A percentile compares a stretch with the other conserved stretches of the same genome.
Evolutionary conservation across 2,888 invertebrate species (phyloP).

Genomic region (Drosophila glabriapex): DNA sequence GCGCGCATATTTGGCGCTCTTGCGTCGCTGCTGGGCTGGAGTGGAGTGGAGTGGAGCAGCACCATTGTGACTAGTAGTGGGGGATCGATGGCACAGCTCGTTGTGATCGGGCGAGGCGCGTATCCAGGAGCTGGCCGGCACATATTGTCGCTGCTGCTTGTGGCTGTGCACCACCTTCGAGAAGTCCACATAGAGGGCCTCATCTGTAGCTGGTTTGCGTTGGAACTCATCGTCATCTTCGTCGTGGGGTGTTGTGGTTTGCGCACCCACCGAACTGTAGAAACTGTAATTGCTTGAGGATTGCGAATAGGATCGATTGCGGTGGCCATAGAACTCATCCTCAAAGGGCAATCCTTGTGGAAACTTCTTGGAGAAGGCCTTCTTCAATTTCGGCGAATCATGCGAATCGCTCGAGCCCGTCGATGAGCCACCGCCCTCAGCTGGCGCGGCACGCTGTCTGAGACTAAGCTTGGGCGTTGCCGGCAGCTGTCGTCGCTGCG

Average conservation of each 20-base stretch:
- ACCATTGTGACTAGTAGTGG: conserved; percentile 25
- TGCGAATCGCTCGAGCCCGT: conserved; percentile 83
- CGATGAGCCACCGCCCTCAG: conserved; percentile 72
- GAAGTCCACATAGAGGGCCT: conserved; percentile 85
- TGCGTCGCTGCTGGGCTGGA: conserved; percentile 69
- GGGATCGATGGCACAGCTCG: conserved; percentile 41
- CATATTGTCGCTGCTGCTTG: conserved; percentile 68
- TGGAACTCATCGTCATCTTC: conserved; percentile 82
- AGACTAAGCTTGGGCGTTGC: conserved; percentile 65
- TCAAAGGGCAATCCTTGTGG: conserved; percentile 85
- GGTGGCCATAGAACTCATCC: conserved; percentile 84
- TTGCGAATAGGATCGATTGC: conserved; percentile 84
- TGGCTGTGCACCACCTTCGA: conserved; percentile 83
- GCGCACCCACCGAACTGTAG: conserved; percentile 82
- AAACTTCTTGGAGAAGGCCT: conserved; percentile 85
- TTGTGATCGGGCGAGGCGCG: conserved; percentile 60
- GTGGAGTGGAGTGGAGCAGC: conserved; percentile 44
- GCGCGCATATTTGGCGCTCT: conserved; percentile 73
- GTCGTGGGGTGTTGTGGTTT: conserved; percentile 63
- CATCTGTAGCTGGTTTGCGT: conserved; percentile 85
- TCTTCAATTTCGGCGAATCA: conserved; percentile 83
- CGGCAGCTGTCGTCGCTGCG: conserved; percentile 66
- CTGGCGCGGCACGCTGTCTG: conserved; percentile 50
- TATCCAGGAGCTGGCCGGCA: conserved; percentile 77
- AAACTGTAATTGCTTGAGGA: conserved; percentile 85